These are phyloP conservation scores for Merodon equestris DNA, from an alignment of 2,888 invertebrate species.

Conservation along the genomic window DNA sequence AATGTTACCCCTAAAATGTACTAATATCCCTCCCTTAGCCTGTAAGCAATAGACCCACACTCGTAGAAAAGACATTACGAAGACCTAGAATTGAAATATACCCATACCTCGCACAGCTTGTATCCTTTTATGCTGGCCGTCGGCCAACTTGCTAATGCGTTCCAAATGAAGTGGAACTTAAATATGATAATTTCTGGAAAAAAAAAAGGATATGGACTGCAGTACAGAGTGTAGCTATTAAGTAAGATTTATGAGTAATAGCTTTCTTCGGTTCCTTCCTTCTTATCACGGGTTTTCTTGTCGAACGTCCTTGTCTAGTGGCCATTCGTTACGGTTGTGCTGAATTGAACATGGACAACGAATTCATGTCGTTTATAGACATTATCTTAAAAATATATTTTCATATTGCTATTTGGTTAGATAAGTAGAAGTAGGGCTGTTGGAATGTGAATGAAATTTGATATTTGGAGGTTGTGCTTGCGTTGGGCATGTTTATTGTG, in stretches of 20 bases:
- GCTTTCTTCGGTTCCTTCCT: too few relatives aligned
- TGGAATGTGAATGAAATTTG: too few relatives aligned
- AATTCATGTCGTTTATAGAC: too few relatives aligned
- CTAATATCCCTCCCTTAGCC: constrained; percentile 8
- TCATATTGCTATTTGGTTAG: too few relatives aligned
- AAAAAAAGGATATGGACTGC: constrained; percentile 14
- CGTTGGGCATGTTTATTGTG: too few relatives aligned
- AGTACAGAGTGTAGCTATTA: constrained; percentile 48
- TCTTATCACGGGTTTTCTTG: too few relatives aligned
- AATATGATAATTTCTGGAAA: constrained; percentile 24
- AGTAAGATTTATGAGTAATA: constrained; percentile 48
- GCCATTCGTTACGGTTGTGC: too few relatives aligned
- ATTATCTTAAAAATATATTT: too few relatives aligned
- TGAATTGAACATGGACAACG: too few relatives aligned
- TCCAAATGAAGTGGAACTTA: constrained; percentile 41
- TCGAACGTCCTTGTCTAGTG: constrained; percentile 33
- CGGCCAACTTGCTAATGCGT: constrained; percentile 53
- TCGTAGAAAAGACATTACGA: neutral
- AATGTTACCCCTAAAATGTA: neutral
- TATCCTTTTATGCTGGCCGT: constrained; percentile 18
- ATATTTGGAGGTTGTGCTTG: too few relatives aligned
- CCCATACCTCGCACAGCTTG: too few relatives aligned
- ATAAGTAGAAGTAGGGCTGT: too few relatives aligned
- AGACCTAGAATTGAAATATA: neutral
- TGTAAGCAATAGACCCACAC: constrained; percentile 18